Percentiles rank a stretch among this genome's conserved stretches.
phyloP scores from a whole-genome alignment of 2,888 invertebrate genomes.

The Dynastes hyllus region DNA sequence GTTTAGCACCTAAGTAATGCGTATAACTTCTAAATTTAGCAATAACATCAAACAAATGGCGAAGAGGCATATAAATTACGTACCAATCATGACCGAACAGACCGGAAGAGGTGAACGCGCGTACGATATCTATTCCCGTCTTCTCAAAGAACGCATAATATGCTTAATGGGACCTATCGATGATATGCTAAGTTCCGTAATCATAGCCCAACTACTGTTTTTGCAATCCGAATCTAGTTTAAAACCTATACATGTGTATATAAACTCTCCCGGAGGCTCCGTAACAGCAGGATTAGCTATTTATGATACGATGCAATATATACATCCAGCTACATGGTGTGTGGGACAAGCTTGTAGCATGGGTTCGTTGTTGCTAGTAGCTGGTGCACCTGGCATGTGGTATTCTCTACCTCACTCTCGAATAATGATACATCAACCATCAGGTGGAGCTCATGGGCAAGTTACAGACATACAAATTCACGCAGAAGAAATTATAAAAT shows the following conservation, averaged over 20 bases:
- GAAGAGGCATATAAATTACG: conserved; percentile 61
- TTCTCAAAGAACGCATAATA: conserved; percentile 97
- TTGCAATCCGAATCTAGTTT: conserved; percentile 94
- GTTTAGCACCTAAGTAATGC: conserved; percentile 41
- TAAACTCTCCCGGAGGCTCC: conserved; percentile 95
- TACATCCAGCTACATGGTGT: conserved; percentile 97
- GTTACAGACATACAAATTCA: conserved; percentile 99
- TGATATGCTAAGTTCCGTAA: conserved; percentile 93
- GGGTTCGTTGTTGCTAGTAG: conserved; percentile 94
- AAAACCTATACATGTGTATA: conserved; percentile 98
- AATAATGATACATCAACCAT: conserved; percentile 99
- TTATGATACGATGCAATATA: conserved; percentile 99
- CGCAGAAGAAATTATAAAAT: conserved; percentile 96
- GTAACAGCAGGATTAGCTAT: conserved; percentile 98
- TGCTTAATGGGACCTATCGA: conserved; percentile 98
- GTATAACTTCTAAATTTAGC: conserved; percentile 43
- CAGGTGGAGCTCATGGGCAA: conserved; percentile 95
- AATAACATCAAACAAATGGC: conserved; percentile 12
- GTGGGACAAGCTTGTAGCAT: conserved; percentile 98
- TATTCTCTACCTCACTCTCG: conserved; percentile 97
- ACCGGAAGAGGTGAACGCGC: conserved; percentile 97
- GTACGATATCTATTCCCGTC: conserved; percentile 97
- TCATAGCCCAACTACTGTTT: conserved; percentile 98
- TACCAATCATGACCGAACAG: conserved; percentile 99
- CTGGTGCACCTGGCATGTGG: conserved; percentile 90